Base-by-base conservation (phyloP, 1,140 invertebrate species). In the Phymastichus coffea region DNA sequence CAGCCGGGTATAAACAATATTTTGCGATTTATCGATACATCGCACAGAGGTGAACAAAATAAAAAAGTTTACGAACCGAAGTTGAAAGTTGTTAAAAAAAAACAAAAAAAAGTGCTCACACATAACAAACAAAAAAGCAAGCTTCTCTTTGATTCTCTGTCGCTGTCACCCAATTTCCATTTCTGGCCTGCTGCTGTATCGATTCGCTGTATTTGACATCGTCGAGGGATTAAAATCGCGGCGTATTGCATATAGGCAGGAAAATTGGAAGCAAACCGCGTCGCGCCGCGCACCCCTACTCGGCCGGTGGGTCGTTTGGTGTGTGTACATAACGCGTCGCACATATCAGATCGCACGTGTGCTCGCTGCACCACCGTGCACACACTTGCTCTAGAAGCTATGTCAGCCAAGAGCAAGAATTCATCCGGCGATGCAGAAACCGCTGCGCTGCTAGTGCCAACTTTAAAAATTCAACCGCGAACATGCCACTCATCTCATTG, bases 221-320 rank as follows among this genome's bases (percentile, higher is more conserved):
- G 44, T 22, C 49, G 46, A 41, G 46, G 46, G 46, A 49, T 58
- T 47, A 46, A 48, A 57, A 20, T 30, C 54, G 54, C 41, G n/a
- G 15, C 17, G 38, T 15, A 7, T 15, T 48, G 12, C 4, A 37
- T 37, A 33, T 14, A 33, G 3, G 19, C 12, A 40, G 17, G 38
- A 40, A 51, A 51, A 51, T 51, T 51, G 48, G 17, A 51, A 51
- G 47, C 19, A 35, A 51, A 9, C 46, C 15, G 17, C 7, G n/a
- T n/a, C 15, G 28, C 12, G n/a, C 12, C 28, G 28, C n/a, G 20
- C 41, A 19, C 17, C 15, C 12, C 28, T 33, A 6, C 12, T 12
- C 28, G 6, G 28, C 28, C 6, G 28, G 6, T 33, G 6, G 6
- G 6, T 33, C 12, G 6, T 33, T 6, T 33, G 12, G 12, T 23